Base-by-base conservation (phyloP, 1,140 invertebrate species). In the Drosophila tani region DNA sequence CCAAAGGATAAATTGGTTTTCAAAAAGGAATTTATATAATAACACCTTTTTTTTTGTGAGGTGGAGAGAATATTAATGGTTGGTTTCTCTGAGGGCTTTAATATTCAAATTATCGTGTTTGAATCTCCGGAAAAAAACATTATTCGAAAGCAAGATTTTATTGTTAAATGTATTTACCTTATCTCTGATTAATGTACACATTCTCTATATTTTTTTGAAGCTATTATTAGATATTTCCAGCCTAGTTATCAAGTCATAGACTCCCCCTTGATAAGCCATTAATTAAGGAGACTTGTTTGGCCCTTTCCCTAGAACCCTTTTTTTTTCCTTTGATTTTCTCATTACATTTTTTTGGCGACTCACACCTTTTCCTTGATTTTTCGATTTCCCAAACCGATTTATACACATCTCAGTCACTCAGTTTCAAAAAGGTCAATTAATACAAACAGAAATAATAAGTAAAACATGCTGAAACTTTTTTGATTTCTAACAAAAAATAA, bases 391-490 rank as follows among this genome's bases (percentile, higher is more conserved):
- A 70, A 73, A 38, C 67, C 67, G 43, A 76, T 67, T 76, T 68
- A 19, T 46, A 24, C 41, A 58, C 64, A 49, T 29, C 40, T 35
- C 21, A 40, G 21, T 35, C 35, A 49, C 55, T 53, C 35, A 49
- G 47, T 53, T 55, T 46, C 46, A 38, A 70, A 65, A 77, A 56
- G 38, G 67, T 79, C 75, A 79, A 79, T 79, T 79, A 79, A 79
- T 71, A 55, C 45, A 7, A 41, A 17, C 12, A 59, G 21, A 65
- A 75, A 41, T 41, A 51, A 57, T 21, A 67, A 56, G 40, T 47
- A 53, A 57, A 59, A 51, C 21, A 65, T 32, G 27, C n/a, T 24
- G 5, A 57, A 49, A 70, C 50, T 59, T 49, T 67, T 76, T 73
- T 62, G 67, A 74, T 74, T 74, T 74, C 19, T 35, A 14, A 27